phyloP scores from a whole-genome alignment of 2,797 vertebrate species.

The Hafferia zeledoni region DNA sequence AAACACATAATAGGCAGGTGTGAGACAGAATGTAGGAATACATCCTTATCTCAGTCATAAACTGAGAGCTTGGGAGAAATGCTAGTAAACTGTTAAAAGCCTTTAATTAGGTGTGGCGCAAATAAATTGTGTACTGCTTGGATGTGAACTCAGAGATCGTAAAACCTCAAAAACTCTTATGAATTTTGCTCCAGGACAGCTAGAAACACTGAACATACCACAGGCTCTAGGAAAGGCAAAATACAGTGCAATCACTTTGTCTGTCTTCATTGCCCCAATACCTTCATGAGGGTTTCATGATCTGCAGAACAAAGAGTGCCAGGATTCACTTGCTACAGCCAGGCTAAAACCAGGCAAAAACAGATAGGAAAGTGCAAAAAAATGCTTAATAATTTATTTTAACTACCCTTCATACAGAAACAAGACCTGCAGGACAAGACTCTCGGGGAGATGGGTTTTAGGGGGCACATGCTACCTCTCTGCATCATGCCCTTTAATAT shows the following conservation, averaged over 20 bases:
- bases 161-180: background rate
- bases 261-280: background rate
- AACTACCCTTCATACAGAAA: background rate
- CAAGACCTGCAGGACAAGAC: background rate
- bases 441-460: background rate
- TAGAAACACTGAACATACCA: background rate
- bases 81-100: background rate
- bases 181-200: background rate
- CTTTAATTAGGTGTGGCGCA: background rate
- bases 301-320: background rate
- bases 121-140: background rate
- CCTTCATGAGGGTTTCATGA: background rate
- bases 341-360: background rate
- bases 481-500: background rate
- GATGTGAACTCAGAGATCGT: background rate
- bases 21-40: slow-evolving; percentile 9
- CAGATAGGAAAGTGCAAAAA: background rate
- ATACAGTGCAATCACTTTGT: background rate
- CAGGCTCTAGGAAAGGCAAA: background rate
- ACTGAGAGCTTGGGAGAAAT: slow-evolving; percentile 1
- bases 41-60: slow-evolving; percentile 6
- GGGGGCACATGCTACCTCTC: fast-evolving
- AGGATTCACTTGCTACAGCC: background rate
- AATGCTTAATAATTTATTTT: background rate
- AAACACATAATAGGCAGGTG: slow-evolving; percentile 53